These are phyloP conservation scores for Apteryx owenii DNA, from an alignment of 2,113 vertebrate species.

Conservation along the genomic window DNA sequence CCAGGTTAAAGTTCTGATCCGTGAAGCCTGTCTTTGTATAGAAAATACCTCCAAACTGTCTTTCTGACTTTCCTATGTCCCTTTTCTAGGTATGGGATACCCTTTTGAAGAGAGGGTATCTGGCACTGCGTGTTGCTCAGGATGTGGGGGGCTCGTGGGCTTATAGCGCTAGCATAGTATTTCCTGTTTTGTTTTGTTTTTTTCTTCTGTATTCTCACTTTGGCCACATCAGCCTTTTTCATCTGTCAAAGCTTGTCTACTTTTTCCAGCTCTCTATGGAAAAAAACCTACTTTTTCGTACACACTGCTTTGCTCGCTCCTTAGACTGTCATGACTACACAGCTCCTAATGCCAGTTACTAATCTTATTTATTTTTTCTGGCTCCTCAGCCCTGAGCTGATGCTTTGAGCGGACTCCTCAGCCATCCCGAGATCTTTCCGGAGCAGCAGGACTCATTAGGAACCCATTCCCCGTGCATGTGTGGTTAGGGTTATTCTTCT, in stretches of 20 bases:
- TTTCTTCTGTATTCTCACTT: background rate
- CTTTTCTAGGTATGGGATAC: background rate
- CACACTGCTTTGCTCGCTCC: background rate
- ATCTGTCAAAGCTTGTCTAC: background rate
- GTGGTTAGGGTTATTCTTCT: background rate
- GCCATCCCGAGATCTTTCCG: background rate
- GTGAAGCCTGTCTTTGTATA: background rate
- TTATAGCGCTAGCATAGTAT: fast-evolving
- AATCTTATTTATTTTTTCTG: background rate
- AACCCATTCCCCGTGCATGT: fast-evolving
- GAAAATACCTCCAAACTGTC: background rate
- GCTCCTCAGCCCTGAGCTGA: background rate
- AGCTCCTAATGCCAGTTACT: background rate
- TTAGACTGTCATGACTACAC: background rate
- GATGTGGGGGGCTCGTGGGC: background rate
- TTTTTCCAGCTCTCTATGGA: background rate
- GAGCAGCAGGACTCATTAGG: background rate
- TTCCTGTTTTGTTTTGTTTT: background rate
- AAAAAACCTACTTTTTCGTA: background rate
- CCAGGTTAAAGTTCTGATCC: background rate
- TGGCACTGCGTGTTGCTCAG: fast-evolving
- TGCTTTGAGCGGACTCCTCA: background rate
- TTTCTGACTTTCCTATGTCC: background rate
- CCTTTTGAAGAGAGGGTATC: background rate
- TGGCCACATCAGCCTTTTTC: background rate